phyloP scores from a whole-genome alignment of 2,888 invertebrate genomes.

The Poecilus cupreus region DNA sequence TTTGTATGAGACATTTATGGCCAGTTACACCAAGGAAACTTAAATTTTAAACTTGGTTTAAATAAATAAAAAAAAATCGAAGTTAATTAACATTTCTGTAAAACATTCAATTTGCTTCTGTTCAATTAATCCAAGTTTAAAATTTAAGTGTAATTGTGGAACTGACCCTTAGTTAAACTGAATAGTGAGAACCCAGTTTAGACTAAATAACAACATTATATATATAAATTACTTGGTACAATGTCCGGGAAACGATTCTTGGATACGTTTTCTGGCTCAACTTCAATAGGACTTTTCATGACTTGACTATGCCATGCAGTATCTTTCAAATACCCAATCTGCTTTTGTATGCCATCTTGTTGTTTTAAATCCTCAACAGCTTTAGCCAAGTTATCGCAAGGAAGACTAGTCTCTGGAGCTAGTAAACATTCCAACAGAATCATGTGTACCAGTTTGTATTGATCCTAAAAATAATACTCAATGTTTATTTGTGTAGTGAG shows the following conservation, averaged over 20 bases:
- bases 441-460: slow-evolving; percentile 68
- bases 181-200: too few species aligned
- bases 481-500: not conserved
- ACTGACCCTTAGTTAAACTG: too few species aligned
- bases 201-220: too few species aligned
- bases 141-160: too few species aligned
- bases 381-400: slow-evolving; percentile 64
- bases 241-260: slow-evolving; percentile 68
- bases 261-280: slow-evolving; percentile 61
- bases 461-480: slow-evolving; percentile 63
- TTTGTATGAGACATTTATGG: too few species aligned
- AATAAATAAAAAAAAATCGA: too few species aligned
- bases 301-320: slow-evolving; percentile 66
- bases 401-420: slow-evolving; percentile 64
- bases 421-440: slow-evolving; percentile 67
- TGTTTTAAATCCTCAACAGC: slow-evolving; percentile 63
- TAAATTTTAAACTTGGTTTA: too few species aligned
- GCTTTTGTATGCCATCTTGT: slow-evolving; percentile 62
- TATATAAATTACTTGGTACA: slow-evolving; percentile 62
- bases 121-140: too few species aligned
- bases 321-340: slow-evolving; percentile 65
- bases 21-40: too few species aligned
- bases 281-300: slow-evolving; percentile 60
- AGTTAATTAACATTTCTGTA: too few species aligned
- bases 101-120: too few species aligned